phyloP scores from a whole-genome alignment of 2,888 invertebrate species.

The Drosophila conformis region DNA sequence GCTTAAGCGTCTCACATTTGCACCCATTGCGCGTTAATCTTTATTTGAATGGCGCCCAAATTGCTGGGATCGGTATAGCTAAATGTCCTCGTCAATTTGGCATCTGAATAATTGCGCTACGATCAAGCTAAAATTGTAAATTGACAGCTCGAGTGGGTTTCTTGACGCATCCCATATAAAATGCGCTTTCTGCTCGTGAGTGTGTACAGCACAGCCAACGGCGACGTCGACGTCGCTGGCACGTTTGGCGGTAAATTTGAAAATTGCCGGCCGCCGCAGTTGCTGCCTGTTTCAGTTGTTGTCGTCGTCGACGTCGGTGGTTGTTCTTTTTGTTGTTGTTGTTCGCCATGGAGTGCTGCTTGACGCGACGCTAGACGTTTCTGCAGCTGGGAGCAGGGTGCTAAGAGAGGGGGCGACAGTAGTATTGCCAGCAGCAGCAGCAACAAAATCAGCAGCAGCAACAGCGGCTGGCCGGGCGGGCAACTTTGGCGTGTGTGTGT shows the following conservation, averaged over 20 bases:
- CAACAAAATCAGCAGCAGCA: constrained; percentile 4
- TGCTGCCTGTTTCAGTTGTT: constrained; percentile 48
- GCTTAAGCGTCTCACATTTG: constrained; percentile 66
- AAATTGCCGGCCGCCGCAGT: constrained; percentile 77
- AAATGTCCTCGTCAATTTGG: constrained; percentile 50
- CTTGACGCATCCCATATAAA: constrained; percentile 87
- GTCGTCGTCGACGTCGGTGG: constrained; percentile 24
- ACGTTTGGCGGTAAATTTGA: constrained; percentile 85
- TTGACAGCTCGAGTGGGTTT: constrained; percentile 87
- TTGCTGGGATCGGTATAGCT: constrained; percentile 23
- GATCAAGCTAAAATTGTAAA: constrained; percentile 79
- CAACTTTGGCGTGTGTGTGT: constrained; percentile 47
- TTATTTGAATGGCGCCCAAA: constrained; percentile 51
- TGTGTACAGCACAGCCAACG: constrained; percentile 74
- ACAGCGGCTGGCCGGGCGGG: constrained; percentile 48
- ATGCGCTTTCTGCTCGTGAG: constrained; percentile 84
- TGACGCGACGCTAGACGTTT: constrained; percentile 35
- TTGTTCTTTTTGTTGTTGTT: constrained; percentile 51
- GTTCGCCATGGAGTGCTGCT: constrained; percentile 43
- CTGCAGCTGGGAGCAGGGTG: constrained; percentile 25
- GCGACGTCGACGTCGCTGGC: constrained; percentile 71
- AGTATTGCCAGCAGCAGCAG: constrained; percentile 15
- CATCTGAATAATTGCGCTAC: constrained; percentile 43
- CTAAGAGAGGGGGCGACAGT: constrained; percentile 8
- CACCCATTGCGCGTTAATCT: constrained; percentile 45